Evolutionary conservation across 2,888 invertebrate species (phyloP).

Genomic region (Apoda limacodes): DNA sequence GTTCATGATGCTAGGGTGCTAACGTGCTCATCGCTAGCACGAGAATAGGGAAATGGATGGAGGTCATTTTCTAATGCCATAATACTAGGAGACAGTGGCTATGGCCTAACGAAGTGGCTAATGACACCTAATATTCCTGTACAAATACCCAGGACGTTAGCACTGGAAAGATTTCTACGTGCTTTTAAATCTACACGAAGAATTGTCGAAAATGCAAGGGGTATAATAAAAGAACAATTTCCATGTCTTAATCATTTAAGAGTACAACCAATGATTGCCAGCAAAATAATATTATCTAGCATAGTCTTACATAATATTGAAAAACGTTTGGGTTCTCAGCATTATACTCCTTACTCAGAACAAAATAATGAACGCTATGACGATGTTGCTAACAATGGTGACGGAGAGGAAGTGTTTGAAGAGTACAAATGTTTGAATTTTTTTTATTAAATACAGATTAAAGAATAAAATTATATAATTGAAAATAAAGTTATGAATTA

Average conservation of each 20-base stretch:
- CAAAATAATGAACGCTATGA: conserved; percentile 3
- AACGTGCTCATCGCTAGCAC: conserved; percentile 8
- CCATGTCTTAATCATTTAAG: conserved; percentile 7
- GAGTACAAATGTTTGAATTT: too few relatives aligned
- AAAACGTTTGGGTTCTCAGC: conserved; percentile 5
- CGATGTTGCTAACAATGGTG: conserved; percentile 1
- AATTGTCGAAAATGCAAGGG: conserved; percentile 8
- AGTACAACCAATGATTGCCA: conserved; percentile 6
- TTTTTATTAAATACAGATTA: too few relatives aligned
- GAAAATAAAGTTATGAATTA: too few relatives aligned
- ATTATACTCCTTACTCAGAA: conserved; percentile 5
- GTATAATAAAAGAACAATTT: conserved; percentile 8
- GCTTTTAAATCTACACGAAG: conserved; percentile 10
- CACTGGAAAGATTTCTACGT: conserved; percentile 10
- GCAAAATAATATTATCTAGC: conserved; percentile 5
- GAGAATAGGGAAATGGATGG: conserved; percentile 10
- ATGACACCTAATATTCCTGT: conserved; percentile 10
- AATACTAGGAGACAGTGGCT: conserved; percentile 11
- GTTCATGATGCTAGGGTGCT: conserved; percentile 14
- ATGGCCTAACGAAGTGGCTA: conserved; percentile 7
- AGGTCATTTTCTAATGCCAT: conserved; percentile 12
- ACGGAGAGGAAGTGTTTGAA: not conserved
- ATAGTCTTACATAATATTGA: conserved; percentile 8
- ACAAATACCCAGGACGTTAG: conserved; percentile 7
- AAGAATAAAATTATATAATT: too few relatives aligned